Base-by-base conservation (phyloP, 2,888 invertebrate genomes). In the Blera fallax region DNA sequence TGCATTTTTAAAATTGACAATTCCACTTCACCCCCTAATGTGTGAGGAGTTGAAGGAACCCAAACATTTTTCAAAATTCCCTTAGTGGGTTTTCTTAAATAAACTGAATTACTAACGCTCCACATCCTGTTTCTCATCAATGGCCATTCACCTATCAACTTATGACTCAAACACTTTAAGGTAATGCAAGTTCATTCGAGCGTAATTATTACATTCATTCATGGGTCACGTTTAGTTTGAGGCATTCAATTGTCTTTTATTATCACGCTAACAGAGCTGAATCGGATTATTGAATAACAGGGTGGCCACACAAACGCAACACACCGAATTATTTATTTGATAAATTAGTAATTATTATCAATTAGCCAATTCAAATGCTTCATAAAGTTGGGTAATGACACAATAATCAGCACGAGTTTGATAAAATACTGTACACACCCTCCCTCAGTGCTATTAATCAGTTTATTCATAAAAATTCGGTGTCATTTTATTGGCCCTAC, bases 251-350 rank as follows among this genome's bases (percentile, higher is more conserved):
- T 45, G 56, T 27, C 29, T 50, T 67, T 56, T 21, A 60, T 60
- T 67, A 14, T 10, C 48, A 40, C 40, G 50, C 58, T 77, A 67
- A 67, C 10, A 29, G 29, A 10, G 27, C 10, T 58, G 65, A n/a
- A 58, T 67, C 29, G 58, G 58, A 77, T 77, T 77, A 58, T 77
- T 77, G 76, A 50, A 58, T 58, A 77, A 77, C 58, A 77, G 24
- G 29, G 58, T 58, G 56, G 18, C 40, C 43, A 34, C 6, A 29
- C 45, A 43, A 14, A 0, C 27, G n/a, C n/a, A n/a, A n/a, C n/a
- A n/a, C n/a, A n/a, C n/a, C 27, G 29, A 11, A 2, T 16, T 29
- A 45, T 16, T 29, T 45, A 62, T 62, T 27, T 16, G 11, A 3
- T 18, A 16, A 62, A 62, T 45, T 62, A 43, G 45, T 11, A 45